These are phyloP conservation scores for Tryphoninae sp. DNA, from an alignment of 2,888 invertebrate genomes.

Conservation along the genomic window DNA sequence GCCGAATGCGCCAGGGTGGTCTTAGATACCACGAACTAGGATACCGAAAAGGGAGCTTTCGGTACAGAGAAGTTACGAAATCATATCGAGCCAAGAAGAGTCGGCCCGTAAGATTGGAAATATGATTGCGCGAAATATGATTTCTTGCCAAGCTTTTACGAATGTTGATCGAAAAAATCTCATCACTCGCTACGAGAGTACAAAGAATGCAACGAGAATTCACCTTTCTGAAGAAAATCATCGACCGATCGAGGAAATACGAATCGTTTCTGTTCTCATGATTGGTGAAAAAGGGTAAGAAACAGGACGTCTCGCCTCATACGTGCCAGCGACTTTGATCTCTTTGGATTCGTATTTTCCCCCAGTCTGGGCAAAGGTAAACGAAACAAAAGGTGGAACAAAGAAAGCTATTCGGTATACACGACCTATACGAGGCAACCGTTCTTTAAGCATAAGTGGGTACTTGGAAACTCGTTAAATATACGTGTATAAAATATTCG, in stretches of 20 bases:
- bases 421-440: no score
- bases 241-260: no score
- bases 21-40: slow-evolving; percentile 16
- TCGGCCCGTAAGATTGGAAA: slow-evolving; percentile 6
- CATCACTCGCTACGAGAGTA: no score
- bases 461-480: background rate
- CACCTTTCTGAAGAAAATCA: no score
- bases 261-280: no score
- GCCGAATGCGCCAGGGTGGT: slow-evolving; percentile 8
- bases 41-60: background rate
- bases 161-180: background rate
- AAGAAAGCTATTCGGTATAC: background rate
- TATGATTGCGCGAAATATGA: background rate
- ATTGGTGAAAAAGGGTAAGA: no score
- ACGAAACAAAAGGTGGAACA: background rate
- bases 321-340: slow-evolving; percentile 3
- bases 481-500: background rate
- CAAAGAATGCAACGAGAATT: no score
- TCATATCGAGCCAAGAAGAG: slow-evolving; percentile 35
- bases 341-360: background rate
- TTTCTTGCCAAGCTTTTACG: background rate
- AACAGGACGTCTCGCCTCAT: no score
- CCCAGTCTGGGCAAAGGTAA: no score
- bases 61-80: slow-evolving; percentile 14
- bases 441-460: background rate